phyloP scores from a whole-genome alignment of 2,888 invertebrate species.

The Temnothorax unifasciatus region DNA sequence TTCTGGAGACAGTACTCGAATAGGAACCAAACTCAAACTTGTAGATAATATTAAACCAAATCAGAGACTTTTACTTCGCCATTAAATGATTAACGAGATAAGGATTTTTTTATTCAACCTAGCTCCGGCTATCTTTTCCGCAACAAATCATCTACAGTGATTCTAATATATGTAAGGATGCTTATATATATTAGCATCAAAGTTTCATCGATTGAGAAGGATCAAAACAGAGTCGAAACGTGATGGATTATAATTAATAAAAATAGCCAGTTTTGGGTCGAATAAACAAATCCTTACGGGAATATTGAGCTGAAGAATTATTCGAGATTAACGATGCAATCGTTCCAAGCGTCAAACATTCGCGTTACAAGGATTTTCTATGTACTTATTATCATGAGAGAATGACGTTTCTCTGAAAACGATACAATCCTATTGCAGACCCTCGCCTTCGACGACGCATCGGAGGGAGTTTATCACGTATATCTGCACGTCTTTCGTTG shows the following conservation, averaged over 20 bases:
- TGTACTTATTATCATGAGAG: neutral
- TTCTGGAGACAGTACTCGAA: neutral
- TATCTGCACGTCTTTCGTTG: constrained; percentile 58
- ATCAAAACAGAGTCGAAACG: too few species aligned
- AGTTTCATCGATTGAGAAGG: too few species aligned
- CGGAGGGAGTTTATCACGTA: constrained; percentile 61
- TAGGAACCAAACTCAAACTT: neutral
- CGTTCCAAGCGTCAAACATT: neutral
- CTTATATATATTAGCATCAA: too few species aligned
- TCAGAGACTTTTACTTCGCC: too few species aligned
- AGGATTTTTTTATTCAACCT: too few species aligned
- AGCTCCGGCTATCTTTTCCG: too few species aligned
- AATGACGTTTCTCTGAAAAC: neutral
- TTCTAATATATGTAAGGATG: too few species aligned
- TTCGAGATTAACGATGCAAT: neutral
- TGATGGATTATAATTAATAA: too few species aligned
- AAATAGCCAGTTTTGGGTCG: too few species aligned
- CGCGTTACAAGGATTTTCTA: neutral
- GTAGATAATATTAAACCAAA: neutral
- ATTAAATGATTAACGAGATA: too few species aligned
- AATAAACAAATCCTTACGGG: too few species aligned
- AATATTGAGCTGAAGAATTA: neutral
- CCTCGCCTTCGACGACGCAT: constrained; percentile 37
- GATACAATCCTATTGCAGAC: neutral
- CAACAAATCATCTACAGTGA: too few species aligned